Conservation (phyloP, 2,797 vertebrate species). For the Sebastes flavidus region DNA sequence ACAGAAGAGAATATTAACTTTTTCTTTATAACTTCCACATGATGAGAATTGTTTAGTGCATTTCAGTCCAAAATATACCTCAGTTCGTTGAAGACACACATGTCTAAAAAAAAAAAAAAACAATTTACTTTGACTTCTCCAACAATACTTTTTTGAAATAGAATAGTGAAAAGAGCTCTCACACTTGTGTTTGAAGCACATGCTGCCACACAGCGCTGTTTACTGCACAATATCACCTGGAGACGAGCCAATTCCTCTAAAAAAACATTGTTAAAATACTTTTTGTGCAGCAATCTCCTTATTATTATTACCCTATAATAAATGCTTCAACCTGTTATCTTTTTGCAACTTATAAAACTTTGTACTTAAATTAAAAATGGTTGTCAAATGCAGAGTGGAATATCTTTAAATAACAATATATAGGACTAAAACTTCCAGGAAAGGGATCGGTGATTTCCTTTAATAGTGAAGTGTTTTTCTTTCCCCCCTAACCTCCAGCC, state of each 20-base stretch:
- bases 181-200: constrained; percentile 92
- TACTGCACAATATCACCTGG: constrained; percentile 87
- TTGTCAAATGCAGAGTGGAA: constrained; percentile 88
- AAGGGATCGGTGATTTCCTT: constrained; percentile 73
- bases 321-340: constrained; percentile 87
- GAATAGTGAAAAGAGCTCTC: constrained; percentile 85
- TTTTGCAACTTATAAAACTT: constrained; percentile 84
- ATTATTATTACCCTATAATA: constrained; percentile 82
- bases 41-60: constrained; percentile 93
- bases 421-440: constrained; percentile 77
- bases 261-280: constrained; percentile 84
- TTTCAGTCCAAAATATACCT: constrained; percentile 92
- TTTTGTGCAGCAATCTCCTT: constrained; percentile 88
- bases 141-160: constrained; percentile 90
- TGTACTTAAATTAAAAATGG: constrained; percentile 85
- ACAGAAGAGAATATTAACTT: constrained; percentile 84
- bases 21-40: constrained; percentile 83
- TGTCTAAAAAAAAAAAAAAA: constrained; percentile 82
- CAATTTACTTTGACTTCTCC: constrained; percentile 70
- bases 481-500: constrained; percentile 72
- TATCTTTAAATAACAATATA: constrained; percentile 89
- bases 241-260: constrained; percentile 83
- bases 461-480: constrained; percentile 77
- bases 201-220: constrained; percentile 91
- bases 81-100: constrained; percentile 82